Evolutionary conservation across 2,888 invertebrate species (phyloP), one percentile per base, ranked within the genome.

Genomic region (Eueremaeus valkanovi): DNA sequence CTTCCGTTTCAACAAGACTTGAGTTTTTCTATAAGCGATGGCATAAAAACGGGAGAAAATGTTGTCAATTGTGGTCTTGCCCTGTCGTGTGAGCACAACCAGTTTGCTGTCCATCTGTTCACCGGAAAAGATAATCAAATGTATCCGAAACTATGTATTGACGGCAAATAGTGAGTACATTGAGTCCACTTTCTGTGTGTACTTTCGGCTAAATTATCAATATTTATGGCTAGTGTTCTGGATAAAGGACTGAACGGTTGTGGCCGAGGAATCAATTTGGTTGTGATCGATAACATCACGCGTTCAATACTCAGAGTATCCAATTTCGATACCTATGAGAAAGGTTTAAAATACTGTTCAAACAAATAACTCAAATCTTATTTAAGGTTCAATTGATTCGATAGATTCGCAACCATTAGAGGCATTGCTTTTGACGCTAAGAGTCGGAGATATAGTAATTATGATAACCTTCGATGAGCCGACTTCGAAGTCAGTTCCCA

Each of bases 381-480:
- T 66, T 66, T 66, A 11, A n/a, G 29, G 21, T 11, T n/a, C 21
- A 45, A 74, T 24, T 21, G n/a, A 21, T 51, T 51, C 18, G 45
- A 45, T 80, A 77, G 82, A 82, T 73, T 82, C 83, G 24, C 79
- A 80, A 16, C 77, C 78, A 29, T 78, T 83, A 76, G 83, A 83
- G 77, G 78, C 80, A 24, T 81, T 82, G 78, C 78, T 83, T 18
- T 77, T 80, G 66, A 79, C 81, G 33, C 79, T 81, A 33, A 79
- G 83, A 29, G 79, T 80, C 1, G 84, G 84, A n/a, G 86, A 87
- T 76, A 85, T 87, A 73, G 81, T 87, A 2, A 83, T 86, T 49
- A 84, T 85, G 40, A 84, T 86, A 36, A 85, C 85, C 9, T 85
- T 85, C 80, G 87, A 87, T 81, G 87, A 87, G 80, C 86, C 86